Evolutionary conservation across 2,113 vertebrate genomes (phyloP).

Genomic region (Melanotaenia duboulayi): DNA sequence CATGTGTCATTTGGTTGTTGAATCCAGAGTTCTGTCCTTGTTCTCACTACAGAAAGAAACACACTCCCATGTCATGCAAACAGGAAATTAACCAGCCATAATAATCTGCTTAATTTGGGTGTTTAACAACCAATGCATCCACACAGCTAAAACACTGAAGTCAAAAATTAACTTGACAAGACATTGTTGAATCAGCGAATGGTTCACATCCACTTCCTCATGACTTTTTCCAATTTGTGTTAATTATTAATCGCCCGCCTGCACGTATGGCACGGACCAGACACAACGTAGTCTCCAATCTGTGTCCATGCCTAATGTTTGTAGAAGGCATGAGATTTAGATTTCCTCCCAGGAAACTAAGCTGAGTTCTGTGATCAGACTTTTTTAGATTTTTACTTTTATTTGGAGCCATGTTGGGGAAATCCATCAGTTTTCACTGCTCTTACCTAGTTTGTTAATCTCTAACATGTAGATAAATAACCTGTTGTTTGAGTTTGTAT

Average conservation of each 20-base stretch:
- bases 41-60: constrained; percentile 1
- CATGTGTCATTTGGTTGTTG: constrained; percentile 48
- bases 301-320: too few relatives aligned
- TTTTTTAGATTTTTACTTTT: too few relatives aligned
- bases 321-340: too few relatives aligned
- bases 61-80: not conserved
- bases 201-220: constrained; percentile 1
- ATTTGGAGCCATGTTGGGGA: too few relatives aligned
- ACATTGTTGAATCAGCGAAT: not conserved
- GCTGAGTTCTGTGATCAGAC: too few relatives aligned
- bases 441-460: not conserved
- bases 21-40: constrained; percentile 6
- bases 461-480: not conserved
- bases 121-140: not conserved
- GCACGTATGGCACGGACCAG: not conserved
- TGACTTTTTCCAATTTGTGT: not conserved
- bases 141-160: not conserved
- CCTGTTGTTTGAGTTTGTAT: too few relatives aligned
- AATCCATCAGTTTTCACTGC: too few relatives aligned
- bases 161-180: constrained; percentile 23
- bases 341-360: too few relatives aligned
- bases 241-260: constrained; percentile 38
- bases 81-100: constrained; percentile 30
- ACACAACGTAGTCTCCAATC: too few relatives aligned
- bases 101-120: constrained; percentile 17